Percentiles rank a stretch among this genome's conserved stretches.
Evolutionary conservation across 2,888 invertebrate genomes (phyloP).

Genomic region (Acronicta alni): DNA sequence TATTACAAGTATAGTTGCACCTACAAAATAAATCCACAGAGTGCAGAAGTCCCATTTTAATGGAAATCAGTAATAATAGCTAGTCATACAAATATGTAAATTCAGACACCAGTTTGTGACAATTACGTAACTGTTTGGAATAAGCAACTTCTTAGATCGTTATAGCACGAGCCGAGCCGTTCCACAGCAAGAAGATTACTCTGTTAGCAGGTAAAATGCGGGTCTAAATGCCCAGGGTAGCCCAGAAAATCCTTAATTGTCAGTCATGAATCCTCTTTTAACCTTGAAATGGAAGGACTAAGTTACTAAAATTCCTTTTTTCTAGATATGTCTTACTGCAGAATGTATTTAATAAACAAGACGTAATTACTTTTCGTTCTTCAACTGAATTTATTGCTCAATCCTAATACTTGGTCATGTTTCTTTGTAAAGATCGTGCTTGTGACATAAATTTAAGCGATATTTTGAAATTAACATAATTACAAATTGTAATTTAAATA

Average conservation of each 20-base stretch:
- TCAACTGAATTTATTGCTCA: constrained; percentile 36
- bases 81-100: too few species aligned
- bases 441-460: constrained; percentile 30
- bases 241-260: too few species aligned
- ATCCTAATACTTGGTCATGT: constrained; percentile 35
- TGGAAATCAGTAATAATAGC: too few species aligned
- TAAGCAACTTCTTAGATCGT: too few species aligned
- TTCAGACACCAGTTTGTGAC: too few species aligned
- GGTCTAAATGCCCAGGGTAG: too few species aligned
- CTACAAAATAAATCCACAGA: background rate
- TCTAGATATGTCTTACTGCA: constrained; percentile 9
- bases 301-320: background rate
- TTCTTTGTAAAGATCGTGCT: constrained; percentile 37
- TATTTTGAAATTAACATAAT: constrained; percentile 29
- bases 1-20: background rate
- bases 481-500: constrained; percentile 15
- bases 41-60: too few species aligned
- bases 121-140: too few species aligned
- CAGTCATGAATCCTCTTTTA: too few species aligned
- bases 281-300: too few species aligned
- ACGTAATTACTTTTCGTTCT: constrained; percentile 36
- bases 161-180: background rate
- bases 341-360: constrained; percentile 36
- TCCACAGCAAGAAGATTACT: too few species aligned
- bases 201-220: too few species aligned